Conservation (phyloP, 1,140 invertebrate species). For the Eriosoma lanigerum region DNA sequence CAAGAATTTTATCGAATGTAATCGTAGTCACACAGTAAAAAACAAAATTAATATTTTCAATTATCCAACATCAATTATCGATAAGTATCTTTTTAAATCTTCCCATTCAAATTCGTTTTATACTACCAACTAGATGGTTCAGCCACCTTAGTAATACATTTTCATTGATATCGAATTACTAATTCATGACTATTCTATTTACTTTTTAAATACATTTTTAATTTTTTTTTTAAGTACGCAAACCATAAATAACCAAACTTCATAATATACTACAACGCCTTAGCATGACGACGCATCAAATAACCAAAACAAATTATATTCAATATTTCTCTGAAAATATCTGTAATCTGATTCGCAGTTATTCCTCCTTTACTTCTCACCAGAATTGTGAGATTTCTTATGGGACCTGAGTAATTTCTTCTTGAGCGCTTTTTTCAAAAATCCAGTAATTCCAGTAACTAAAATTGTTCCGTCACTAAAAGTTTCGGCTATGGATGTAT, state of each 20-base stretch:
- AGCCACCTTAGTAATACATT: too few relatives aligned
- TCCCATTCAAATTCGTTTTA: too few relatives aligned
- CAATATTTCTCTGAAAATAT: slow-evolving; percentile 58
- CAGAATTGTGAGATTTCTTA: not conserved
- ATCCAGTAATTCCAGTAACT: slow-evolving; percentile 68
- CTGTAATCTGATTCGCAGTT: slow-evolving; percentile 58
- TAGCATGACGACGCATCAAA: too few relatives aligned
- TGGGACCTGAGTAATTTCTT: slow-evolving; percentile 72
- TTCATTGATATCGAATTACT: too few relatives aligned
- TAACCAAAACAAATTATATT: not conserved
- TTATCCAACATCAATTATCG: slow-evolving; percentile 60
- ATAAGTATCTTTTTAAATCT: too few relatives aligned
- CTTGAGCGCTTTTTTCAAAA: slow-evolving; percentile 73
- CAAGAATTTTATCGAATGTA: slow-evolving; percentile 57
- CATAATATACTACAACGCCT: too few relatives aligned
- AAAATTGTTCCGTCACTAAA: slow-evolving; percentile 64
- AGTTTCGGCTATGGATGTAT: too few relatives aligned
- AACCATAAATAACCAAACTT: too few relatives aligned
- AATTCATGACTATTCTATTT: too few relatives aligned
- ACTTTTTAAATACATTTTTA: too few relatives aligned
- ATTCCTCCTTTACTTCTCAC: slow-evolving; percentile 9
- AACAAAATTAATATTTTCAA: slow-evolving; percentile 68
- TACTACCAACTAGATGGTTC: too few relatives aligned
- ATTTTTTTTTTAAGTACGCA: too few relatives aligned
- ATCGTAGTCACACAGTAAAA: slow-evolving; percentile 72